A percentile compares a stretch with the other conserved stretches of the same genome.
phyloP scores from a whole-genome alignment of 2,888 invertebrate species.

The Rhorus exstirpatorius region DNA sequence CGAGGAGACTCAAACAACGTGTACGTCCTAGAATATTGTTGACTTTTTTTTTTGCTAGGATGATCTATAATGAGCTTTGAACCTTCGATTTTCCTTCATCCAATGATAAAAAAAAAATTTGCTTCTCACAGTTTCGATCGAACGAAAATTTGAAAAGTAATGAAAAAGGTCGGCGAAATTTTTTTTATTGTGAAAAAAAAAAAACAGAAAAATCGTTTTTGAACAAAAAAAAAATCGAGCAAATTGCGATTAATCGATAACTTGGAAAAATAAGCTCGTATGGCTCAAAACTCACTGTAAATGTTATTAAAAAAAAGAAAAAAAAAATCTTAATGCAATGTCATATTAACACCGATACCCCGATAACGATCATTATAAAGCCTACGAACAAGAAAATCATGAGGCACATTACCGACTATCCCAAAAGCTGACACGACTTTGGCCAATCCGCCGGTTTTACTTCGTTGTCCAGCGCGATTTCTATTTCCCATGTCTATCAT shows the following conservation, averaged over 20 bases:
- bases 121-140: too few relatives aligned
- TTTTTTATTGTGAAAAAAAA: too few relatives aligned
- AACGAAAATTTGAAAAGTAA: too few relatives aligned
- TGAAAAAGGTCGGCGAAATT: too few relatives aligned
- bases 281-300: not conserved
- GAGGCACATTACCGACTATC: slow-evolving; percentile 91
- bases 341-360: not conserved
- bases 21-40: too few relatives aligned
- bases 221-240: not conserved
- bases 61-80: too few relatives aligned
- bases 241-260: not conserved
- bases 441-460: slow-evolving; percentile 88
- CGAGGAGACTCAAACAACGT: too few relatives aligned
- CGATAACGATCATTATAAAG: slow-evolving; percentile 18
- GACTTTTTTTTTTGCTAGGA: too few relatives aligned
- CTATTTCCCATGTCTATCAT: slow-evolving; percentile 91
- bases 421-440: slow-evolving; percentile 97
- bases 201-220: not conserved
- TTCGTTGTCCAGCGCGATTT: slow-evolving; percentile 87
- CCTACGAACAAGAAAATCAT: not conserved
- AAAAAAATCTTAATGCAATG: slow-evolving; percentile 9
- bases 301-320: not conserved
- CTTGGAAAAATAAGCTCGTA: not conserved
- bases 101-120: not conserved
- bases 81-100: too few relatives aligned